A percentile compares a stretch with the other conserved stretches of the same genome.
Evolutionary conservation across 2,888 invertebrate species (phyloP).

Genomic region (Willowsia nigromaculata): DNA sequence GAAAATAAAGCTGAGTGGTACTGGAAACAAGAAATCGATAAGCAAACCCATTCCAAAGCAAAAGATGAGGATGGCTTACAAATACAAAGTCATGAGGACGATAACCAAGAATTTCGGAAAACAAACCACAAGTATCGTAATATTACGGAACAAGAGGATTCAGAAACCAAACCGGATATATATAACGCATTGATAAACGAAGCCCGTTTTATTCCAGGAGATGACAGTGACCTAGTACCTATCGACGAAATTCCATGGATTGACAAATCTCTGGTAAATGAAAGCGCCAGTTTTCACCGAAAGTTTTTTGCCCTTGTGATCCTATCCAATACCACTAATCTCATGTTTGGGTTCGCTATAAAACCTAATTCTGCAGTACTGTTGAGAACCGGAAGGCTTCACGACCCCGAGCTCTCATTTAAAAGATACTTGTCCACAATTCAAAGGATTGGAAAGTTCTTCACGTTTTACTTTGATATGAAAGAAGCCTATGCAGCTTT

Average conservation of each 20-base stretch:
- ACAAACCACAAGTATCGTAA: too few species aligned
- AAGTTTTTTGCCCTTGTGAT: constrained; percentile 64
- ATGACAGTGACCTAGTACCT: constrained; percentile 50
- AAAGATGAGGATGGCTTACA: too few species aligned
- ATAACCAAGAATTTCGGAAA: too few species aligned
- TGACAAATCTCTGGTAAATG: constrained; percentile 62
- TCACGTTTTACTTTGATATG: constrained; percentile 77
- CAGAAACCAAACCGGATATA: neutral
- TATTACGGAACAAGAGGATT: neutral
- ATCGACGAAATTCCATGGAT: constrained; percentile 72
- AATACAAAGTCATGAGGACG: too few species aligned
- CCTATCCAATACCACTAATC: constrained; percentile 67
- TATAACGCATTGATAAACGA: constrained; percentile 67
- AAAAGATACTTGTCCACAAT: constrained; percentile 80
- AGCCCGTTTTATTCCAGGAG: constrained; percentile 72
- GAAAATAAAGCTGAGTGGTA: too few species aligned
- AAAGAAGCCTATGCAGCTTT: constrained; percentile 39
- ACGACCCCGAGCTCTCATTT: constrained; percentile 79
- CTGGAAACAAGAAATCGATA: too few species aligned
- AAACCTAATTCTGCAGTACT: constrained; percentile 72
- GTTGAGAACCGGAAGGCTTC: constrained; percentile 79
- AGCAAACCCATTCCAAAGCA: too few species aligned
- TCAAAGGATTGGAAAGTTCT: constrained; percentile 80
- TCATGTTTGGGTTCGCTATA: constrained; percentile 73
- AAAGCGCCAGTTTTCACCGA: constrained; percentile 57